Conservation (phyloP, 2,888 invertebrate species). For the Eledone cirrhosa region DNA sequence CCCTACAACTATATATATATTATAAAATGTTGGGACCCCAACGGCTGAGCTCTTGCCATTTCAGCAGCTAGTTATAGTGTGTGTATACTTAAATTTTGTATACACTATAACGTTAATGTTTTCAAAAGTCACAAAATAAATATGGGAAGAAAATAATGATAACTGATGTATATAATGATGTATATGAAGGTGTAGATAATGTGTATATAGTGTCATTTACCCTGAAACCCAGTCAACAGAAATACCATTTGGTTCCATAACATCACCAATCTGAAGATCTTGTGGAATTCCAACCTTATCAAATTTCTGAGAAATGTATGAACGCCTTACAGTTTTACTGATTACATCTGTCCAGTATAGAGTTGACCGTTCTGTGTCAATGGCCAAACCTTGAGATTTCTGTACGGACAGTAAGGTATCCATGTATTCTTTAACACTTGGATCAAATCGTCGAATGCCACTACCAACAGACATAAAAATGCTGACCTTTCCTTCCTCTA, state of each 20-base stretch:
- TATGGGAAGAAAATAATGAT: too few species aligned
- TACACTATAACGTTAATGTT: too few species aligned
- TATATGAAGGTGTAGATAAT: too few species aligned
- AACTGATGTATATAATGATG: too few species aligned
- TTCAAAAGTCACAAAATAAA: too few species aligned
- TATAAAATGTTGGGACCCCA: too few species aligned
- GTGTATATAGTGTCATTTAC: constrained; percentile 49
- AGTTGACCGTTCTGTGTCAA: constrained; percentile 75
- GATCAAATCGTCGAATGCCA: constrained; percentile 73
- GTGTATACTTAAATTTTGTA: too few species aligned
- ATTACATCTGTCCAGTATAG: constrained; percentile 96
- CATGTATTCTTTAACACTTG: constrained; percentile 58
- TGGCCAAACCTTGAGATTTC: constrained; percentile 90
- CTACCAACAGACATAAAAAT: constrained; percentile 81
- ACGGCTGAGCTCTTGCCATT: too few species aligned
- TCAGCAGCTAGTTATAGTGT: too few species aligned
- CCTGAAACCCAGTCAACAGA: constrained; percentile 92
- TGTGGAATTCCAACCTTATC: constrained; percentile 77
- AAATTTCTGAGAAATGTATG: constrained; percentile 80
- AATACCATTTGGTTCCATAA: constrained; percentile 78
- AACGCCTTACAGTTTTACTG: constrained; percentile 88
- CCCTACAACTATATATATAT: too few species aligned
- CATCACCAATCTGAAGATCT: constrained; percentile 79
- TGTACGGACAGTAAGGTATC: constrained; percentile 86
- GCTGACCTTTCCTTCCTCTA: constrained; percentile 35